Percentiles rank a stretch among this genome's conserved stretches.
These are phyloP conservation scores for Drosophila azteca DNA, from an alignment of 1,140 invertebrate genomes.

Conservation along the genomic window DNA sequence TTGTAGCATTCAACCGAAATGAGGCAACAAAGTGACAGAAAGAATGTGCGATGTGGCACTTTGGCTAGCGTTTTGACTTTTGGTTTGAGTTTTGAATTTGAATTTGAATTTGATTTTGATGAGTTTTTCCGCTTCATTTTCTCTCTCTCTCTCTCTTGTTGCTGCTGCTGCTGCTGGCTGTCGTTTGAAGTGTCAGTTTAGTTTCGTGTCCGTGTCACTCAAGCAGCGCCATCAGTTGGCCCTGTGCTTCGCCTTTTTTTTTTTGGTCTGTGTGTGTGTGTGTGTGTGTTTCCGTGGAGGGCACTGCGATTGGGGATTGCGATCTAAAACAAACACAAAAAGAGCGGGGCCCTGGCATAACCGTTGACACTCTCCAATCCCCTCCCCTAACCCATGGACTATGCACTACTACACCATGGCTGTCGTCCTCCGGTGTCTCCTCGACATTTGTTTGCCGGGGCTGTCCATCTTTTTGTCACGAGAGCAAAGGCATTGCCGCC, in stretches of 20 bases:
- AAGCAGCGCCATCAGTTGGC: constrained; percentile 57
- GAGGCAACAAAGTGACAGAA: constrained; percentile 2
- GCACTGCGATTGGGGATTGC: constrained; percentile 10
- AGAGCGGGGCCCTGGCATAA: constrained; percentile 59
- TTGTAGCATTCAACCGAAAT: constrained; percentile 8
- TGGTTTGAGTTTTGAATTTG: constrained; percentile 42
- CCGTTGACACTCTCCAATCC: constrained; percentile 57
- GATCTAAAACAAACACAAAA: constrained; percentile 61
- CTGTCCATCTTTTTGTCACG: constrained; percentile 79
- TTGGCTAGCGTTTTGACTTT: constrained; percentile 18
- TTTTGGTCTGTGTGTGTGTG: background rate
- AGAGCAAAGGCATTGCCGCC: constrained; percentile 31
- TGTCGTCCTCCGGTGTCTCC: constrained; percentile 29
- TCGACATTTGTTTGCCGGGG: constrained; percentile 70
- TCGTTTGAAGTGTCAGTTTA: constrained; percentile 79
- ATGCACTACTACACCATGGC: constrained; percentile 6
- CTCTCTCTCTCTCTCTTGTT: constrained; percentile 1
- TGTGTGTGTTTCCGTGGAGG: constrained; percentile 6
- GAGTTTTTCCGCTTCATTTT: constrained; percentile 63
- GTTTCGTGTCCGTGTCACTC: constrained; percentile 76
- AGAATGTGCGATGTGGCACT: constrained; percentile 27
- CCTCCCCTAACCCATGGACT: constrained; percentile 24
- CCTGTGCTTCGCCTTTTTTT: constrained; percentile 21
- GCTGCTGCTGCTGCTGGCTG: constrained; percentile 33
- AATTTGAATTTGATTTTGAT: constrained; percentile 56